Evolutionary conservation across 2,888 invertebrate species (phyloP), one percentile per base, ranked within the genome.

Genomic region (Biston stratarius): DNA sequence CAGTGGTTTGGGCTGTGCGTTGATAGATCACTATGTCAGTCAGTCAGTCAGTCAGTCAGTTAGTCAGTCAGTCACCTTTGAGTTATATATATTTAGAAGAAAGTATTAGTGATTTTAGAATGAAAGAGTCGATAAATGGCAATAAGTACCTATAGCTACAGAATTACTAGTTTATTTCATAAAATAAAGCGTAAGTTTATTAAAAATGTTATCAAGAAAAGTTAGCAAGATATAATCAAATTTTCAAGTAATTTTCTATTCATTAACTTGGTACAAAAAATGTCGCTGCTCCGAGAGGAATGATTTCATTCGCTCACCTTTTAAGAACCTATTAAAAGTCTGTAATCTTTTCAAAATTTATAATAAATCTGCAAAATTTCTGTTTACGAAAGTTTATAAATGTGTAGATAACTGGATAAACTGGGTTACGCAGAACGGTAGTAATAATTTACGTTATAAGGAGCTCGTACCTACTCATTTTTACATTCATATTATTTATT

Each of bases 171-270:
- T 48, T 48, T 8, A 15, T 10, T 48, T 48, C 9, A 15, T 15
- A 14, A 15, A 48, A 14, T 33, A 7, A 49, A 51, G 55, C 40
- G 24, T 33, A 42, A 55, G 42, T 44, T 55, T 44, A 36, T 55
- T n/a, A 55, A 33, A 24, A 55, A 55, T n/a, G 42, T 55, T 42
- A 55, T 55, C 55, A 42, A n/a, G 33, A 1, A 12, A 57, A 57
- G 48, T 38, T 63, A 51, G 44, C 14, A 12, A 40, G 15, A 14
- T 53, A 38, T 66, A 49, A 66, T 55, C 40, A 6, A 9, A 61
- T 61, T 66, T 57, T n/a, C 38, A 66, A 66, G 66, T 52, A 67
- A 67, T 61, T 62, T 61, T 58, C 67, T 56, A 55, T 55, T 36
- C 52, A 67, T 14, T 63, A 59, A 63, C 44, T 42, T 45, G 12